phyloP scores from a whole-genome alignment of 2,888 invertebrate genomes.

The Xiphydria camelus region DNA sequence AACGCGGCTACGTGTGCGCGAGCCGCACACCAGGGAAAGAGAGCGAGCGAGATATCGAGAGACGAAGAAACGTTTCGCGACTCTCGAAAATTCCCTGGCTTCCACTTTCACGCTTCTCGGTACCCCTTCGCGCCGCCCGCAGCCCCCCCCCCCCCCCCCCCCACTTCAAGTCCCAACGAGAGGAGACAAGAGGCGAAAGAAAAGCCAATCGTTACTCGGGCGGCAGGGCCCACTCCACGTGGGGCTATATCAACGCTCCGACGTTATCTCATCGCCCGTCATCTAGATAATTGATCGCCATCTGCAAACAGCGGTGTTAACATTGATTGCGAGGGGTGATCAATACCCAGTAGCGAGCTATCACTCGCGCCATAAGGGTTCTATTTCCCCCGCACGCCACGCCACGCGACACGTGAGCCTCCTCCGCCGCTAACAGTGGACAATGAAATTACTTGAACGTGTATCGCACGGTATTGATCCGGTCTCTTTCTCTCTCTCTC shows the following conservation, averaged over 20 bases:
- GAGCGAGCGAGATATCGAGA: not conserved
- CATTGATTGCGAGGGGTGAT: slow-evolving; percentile 43
- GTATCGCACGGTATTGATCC: slow-evolving; percentile 49
- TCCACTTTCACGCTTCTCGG: not conserved
- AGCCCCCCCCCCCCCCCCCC: too few species aligned
- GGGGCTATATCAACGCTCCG: not conserved
- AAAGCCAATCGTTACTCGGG: too few species aligned
- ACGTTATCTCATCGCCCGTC: not conserved
- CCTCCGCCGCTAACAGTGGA: slow-evolving; percentile 49
- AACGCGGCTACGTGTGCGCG: too few species aligned
- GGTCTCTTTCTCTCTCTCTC: slow-evolving; percentile 16
- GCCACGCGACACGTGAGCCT: slow-evolving; percentile 46
- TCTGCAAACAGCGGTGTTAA: slow-evolving; percentile 38
- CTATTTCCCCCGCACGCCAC: slow-evolving; percentile 9
- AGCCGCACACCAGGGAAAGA: too few species aligned
- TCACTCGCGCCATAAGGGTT: slow-evolving; percentile 29
- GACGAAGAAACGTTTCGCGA: not conserved
- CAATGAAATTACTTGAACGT: slow-evolving; percentile 51
- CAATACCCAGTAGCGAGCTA: slow-evolving; percentile 38
- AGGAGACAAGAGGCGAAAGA: too few species aligned
- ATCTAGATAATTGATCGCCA: slow-evolving; percentile 33
- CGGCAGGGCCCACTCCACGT: too few species aligned
- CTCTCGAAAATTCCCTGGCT: not conserved
- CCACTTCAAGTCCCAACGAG: too few species aligned
- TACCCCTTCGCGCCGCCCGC: too few species aligned